Percentiles rank a stretch among this genome's conserved stretches.
Conservation (phyloP, 2,888 invertebrate genomes). For the Margaritifera margaritifera region DNA sequence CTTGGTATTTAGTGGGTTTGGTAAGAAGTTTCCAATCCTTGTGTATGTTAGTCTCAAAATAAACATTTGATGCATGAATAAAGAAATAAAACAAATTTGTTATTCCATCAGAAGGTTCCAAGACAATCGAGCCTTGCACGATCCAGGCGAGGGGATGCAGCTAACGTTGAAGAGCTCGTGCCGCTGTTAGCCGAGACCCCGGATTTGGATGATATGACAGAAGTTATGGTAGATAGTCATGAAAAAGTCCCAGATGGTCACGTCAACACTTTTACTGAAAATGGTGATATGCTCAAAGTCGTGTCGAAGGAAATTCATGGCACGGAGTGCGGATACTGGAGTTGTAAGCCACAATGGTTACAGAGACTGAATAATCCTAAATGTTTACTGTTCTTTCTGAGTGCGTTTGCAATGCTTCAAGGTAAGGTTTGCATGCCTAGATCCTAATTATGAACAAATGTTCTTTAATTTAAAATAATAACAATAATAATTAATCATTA, state of each 20-base stretch:
- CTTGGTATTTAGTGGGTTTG: no score
- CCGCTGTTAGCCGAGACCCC: conserved; percentile 26
- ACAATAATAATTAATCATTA: no score
- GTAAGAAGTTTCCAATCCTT: no score
- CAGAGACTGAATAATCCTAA: conserved; percentile 61
- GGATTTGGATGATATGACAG: conserved; percentile 28
- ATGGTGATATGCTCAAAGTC: conserved; percentile 27
- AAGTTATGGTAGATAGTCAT: neutral
- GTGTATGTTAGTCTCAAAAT: neutral
- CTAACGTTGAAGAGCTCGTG: conserved; percentile 31
- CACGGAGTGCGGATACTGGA: conserved; percentile 51
- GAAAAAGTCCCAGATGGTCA: conserved; percentile 9
- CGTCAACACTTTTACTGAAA: conserved; percentile 16
- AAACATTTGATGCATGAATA: neutral
- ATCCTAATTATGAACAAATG: no score
- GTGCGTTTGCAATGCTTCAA: conserved; percentile 57
- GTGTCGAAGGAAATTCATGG: conserved; percentile 23
- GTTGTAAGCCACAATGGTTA: conserved; percentile 50
- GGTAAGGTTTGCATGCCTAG: conserved; percentile 36
- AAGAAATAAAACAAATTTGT: no score
- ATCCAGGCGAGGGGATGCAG: conserved; percentile 19
- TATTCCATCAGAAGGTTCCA: no score
- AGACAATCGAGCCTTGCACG: neutral
- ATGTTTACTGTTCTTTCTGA: conserved; percentile 56
- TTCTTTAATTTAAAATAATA: no score